Conservation (phyloP, 2,888 invertebrate species). For the Criorhina ranunculi region DNA sequence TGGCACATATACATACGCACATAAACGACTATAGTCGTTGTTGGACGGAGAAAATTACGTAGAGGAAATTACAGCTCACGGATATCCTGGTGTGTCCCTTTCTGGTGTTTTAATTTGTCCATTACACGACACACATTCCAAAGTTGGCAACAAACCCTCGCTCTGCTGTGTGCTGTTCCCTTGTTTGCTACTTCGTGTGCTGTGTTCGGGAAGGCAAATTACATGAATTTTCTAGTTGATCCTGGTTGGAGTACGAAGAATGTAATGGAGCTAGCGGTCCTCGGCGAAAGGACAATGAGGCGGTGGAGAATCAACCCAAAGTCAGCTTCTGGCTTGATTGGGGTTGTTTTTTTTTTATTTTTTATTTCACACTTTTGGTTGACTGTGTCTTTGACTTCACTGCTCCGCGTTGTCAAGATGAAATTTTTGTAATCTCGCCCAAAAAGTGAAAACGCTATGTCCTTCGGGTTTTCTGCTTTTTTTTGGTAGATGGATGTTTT, state of each 20-base stretch:
- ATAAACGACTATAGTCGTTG: neutral
- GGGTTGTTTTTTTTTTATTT: conserved; percentile 32
- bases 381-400: conserved; percentile 7
- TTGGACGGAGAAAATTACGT: conserved; percentile 5
- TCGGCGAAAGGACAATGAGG: conserved; percentile 23
- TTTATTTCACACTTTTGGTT: conserved; percentile 6
- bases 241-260: neutral
- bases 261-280: conserved; percentile 23
- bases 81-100: conserved; percentile 44
- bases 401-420: conserved; percentile 23
- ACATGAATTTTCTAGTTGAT: conserved; percentile 51
- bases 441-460: conserved; percentile 33
- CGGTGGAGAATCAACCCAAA: conserved; percentile 20
- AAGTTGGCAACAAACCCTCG: conserved; percentile 47
- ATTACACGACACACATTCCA: conserved; percentile 43
- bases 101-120: conserved; percentile 58
- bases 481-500: conserved; percentile 33
- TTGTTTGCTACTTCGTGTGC: conserved; percentile 44
- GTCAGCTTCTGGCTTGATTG: conserved; percentile 54
- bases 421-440: conserved; percentile 54
- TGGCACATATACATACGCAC: conserved; percentile 1
- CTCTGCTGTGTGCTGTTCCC: conserved; percentile 5
- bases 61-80: conserved; percentile 41
- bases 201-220: conserved; percentile 39
- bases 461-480: conserved; percentile 14